Conservation (phyloP, 2,113 vertebrate genomes). For the Mastomys natalensis region DNA sequence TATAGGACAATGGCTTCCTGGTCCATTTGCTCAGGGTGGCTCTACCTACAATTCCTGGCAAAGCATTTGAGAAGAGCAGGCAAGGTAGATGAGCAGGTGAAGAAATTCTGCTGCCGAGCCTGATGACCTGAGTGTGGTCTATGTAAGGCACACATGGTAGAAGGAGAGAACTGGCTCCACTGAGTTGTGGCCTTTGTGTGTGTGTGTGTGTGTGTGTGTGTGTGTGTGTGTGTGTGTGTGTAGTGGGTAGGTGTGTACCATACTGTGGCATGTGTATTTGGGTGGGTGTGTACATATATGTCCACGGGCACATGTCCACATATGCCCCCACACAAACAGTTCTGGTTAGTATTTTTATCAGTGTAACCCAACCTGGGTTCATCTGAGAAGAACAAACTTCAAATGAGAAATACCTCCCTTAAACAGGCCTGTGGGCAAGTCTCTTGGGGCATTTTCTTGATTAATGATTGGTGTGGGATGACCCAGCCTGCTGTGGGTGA, state of each 20-base stretch:
- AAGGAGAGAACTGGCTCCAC: not conserved
- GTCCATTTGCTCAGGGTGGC: not conserved
- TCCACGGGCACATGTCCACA: not conserved
- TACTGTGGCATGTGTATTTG: not conserved
- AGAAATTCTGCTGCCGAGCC: not conserved
- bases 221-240: not conserved
- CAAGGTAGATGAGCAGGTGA: not conserved
- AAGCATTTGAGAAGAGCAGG: not conserved
- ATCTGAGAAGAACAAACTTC: not conserved
- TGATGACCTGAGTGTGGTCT: not conserved
- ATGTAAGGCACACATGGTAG: not conserved
- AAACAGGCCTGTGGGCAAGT: not conserved
- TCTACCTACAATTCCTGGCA: constrained; percentile 3
- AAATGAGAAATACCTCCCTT: not conserved
- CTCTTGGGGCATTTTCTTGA: not conserved
- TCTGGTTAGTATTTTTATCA: not conserved
- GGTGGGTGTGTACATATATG: not conserved
- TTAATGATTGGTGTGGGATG: not conserved
- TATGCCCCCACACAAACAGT: not conserved
- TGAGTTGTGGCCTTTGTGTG: not conserved
- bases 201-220: not conserved
- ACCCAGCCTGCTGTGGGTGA: not conserved
- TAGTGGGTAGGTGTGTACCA: too few species aligned
- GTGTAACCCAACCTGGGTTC: not conserved
- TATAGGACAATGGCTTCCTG: not conserved